Base-by-base conservation (phyloP, 2,888 invertebrate species). In the Watsonalla cultraria region DNA sequence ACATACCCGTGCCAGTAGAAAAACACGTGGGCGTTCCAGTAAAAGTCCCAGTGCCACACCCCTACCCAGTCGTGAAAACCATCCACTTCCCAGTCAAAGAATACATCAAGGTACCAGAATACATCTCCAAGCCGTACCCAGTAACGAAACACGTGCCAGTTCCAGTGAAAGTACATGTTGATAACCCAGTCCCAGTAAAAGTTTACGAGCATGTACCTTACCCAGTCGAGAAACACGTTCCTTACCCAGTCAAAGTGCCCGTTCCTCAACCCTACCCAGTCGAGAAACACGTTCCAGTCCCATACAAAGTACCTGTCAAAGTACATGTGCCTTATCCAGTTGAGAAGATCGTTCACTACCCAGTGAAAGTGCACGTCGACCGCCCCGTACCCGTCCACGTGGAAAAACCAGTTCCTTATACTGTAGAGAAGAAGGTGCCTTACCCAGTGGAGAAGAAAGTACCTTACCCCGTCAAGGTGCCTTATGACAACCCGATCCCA, bases 241-340 rank as follows among this genome's bases (percentile, higher is more conserved):
- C 89, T 2, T 91, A 93, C 52, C 95, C 95, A 0, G 93, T 95
- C 7, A 94, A 95, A 74, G 94, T 95, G 1, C 93, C 87, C 52
- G 93, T 95, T 42, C 94, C 95, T 33, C 92, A 93, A 62, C 96
- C 96, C 5, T 94, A 93, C 79, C 94, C 94, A 34, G 95, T 95
- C 0, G 94, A 94, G 69, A 95, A 95, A 79, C 91, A 94, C 70
- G 86, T 94, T 42, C 94, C 91, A 9, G 91, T 92, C 67, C 93
- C 94, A 42, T 92, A 93, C 11, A 94, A 94, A 76, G 91, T 95
- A 6, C 93, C 94, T 55, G 95, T 95, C 55, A 94, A 94, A 69
- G 92, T 95, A 48, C 92, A 93, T 52, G 94, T 94, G 58, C 96
- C 95, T 11, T 95, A 93, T 82, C 94, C 95, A 50, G 95, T 96